Conservation (phyloP, 2,113 vertebrate genomes). For the Rhabdornis inornatus region DNA sequence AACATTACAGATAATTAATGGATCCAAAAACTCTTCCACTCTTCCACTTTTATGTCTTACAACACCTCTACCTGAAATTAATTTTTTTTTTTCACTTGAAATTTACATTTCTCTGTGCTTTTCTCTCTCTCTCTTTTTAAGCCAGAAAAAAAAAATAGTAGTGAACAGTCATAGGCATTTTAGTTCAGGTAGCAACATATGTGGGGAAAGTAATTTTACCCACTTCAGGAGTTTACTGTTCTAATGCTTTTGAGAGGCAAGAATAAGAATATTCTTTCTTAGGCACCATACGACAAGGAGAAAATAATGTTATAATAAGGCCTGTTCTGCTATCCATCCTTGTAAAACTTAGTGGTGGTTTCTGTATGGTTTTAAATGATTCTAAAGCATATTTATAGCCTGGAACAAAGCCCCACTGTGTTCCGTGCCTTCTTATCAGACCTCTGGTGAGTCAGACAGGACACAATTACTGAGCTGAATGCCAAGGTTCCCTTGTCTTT, state of each 20-base stretch:
- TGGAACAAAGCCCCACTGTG: neutral
- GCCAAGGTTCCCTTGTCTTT: conserved; percentile 2
- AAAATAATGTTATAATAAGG: neutral
- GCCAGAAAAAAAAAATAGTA: neutral
- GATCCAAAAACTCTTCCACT: neutral
- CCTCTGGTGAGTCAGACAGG: neutral
- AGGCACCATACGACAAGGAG: neutral
- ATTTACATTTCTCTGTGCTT: neutral
- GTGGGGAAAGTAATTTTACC: neutral
- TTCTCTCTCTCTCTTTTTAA: neutral
- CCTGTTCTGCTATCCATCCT: neutral
- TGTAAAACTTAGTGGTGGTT: neutral
- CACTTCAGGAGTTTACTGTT: neutral
- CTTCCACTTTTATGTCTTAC: neutral
- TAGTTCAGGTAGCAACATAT: neutral
- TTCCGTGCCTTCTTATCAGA: neutral
- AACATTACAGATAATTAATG: neutral
- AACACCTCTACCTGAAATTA: neutral
- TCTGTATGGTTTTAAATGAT: neutral
- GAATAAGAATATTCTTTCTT: neutral
- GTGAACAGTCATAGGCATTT: neutral
- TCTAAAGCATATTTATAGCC: neutral
- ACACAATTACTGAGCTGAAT: neutral
- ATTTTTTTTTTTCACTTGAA: neutral
- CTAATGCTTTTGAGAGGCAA: neutral